Evolutionary conservation across 2,113 vertebrate species (phyloP), one percentile per base, ranked within the genome.

Genomic region (Polyodon spathula): DNA sequence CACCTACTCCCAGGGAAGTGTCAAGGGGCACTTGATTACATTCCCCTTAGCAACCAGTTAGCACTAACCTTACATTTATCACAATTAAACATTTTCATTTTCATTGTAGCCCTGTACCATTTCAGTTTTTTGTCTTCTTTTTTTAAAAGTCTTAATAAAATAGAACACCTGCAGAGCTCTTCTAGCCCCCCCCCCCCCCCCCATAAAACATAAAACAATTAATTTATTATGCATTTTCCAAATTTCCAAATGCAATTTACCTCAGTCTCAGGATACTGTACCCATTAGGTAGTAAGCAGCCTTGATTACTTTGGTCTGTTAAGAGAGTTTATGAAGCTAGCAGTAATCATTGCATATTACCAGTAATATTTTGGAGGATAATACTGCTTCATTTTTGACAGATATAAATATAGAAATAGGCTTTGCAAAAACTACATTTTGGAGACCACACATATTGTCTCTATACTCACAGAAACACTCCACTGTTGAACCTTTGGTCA

Each of bases 221-320:
- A 55, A 59, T 66, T 55, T 66, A 56, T 70, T 70, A 70, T 68
- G 63, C 63, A 68, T 75, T 42, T 72, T 64, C 57, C 66, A 66
- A 54, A 61, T 61, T 40, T 8, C 12, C 1, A 50, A 40, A 50
- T 53, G n/a, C 37, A 38, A 40, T 40, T 53, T 40, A 11, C 58
- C 37, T 58, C 27, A 40, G 16, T 17, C 10, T 5, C 11, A 50
- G 11, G 46, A n/a, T 4, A 50, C 46, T 50, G 48, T 50, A 10
- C 48, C 48, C 48, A 50, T 50, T 50, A 14, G 48, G 14, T 4
- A 50, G 14, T n/a, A 50, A 27, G 27, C 27, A 27, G 27, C 27
- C 27, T 27, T 27, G 27, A 27, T 27, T 27, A 27, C 27, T 27
- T 27, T 27, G 1, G 27, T 27, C 27, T 27, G 27, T 27, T 27